Evolutionary conservation across 2,113 vertebrate species (phyloP).

Genomic region (Tautogolabrus adspersus): DNA sequence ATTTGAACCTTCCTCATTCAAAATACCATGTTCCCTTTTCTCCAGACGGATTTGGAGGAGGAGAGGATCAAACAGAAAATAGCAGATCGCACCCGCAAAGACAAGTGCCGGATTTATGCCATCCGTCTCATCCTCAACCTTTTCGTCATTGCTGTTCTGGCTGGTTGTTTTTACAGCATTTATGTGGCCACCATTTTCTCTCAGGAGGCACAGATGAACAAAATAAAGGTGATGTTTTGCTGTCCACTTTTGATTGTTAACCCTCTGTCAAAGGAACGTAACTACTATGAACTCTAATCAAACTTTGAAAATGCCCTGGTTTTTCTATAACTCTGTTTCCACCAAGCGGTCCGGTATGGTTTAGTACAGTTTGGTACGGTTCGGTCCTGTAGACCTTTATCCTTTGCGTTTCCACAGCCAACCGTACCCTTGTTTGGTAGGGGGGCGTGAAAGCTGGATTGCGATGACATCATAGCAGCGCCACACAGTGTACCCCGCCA

Average conservation of each 20-base stretch:
- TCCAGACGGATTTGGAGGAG: slow-evolving; percentile 92
- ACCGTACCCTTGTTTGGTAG: too few relatives aligned
- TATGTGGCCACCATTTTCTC: slow-evolving; percentile 92
- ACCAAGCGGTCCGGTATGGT: too few relatives aligned
- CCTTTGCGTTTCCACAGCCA: too few relatives aligned
- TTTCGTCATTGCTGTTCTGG: slow-evolving; percentile 87
- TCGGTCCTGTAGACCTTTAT: too few relatives aligned
- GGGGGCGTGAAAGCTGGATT: too few relatives aligned
- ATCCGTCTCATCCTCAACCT: slow-evolving; percentile 90
- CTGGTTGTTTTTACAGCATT: slow-evolving; percentile 91
- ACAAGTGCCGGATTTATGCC: slow-evolving; percentile 88
- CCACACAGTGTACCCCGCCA: too few relatives aligned
- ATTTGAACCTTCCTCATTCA: background rate
- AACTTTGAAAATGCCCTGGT: too few relatives aligned
- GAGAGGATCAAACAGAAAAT: slow-evolving; percentile 91
- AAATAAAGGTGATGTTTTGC: slow-evolving; percentile 48
- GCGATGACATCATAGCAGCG: too few relatives aligned
- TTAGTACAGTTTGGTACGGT: too few relatives aligned
- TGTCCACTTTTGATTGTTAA: background rate
- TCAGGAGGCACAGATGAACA: slow-evolving; percentile 76
- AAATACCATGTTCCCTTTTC: background rate
- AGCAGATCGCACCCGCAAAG: slow-evolving; percentile 85
- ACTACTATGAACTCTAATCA: too few relatives aligned
- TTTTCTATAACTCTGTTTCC: too few relatives aligned
- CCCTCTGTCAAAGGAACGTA: background rate